Base-by-base conservation (phyloP, 2,797 vertebrate genomes). In the Sandelia bainsii region DNA sequence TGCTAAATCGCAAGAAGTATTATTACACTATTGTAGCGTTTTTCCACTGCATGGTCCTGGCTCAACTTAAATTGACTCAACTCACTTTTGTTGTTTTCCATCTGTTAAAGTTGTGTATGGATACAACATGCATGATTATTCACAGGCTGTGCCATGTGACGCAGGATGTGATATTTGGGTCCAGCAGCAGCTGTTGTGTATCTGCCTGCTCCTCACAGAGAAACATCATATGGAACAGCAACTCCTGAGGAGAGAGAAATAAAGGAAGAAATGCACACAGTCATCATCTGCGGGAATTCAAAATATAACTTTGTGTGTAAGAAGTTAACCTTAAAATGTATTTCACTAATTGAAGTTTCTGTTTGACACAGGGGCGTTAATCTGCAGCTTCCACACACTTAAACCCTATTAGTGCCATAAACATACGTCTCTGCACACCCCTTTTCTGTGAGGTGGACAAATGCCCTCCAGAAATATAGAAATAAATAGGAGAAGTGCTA, bases 141-240 rank as follows among this genome's bases (percentile, higher is more conserved):
- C 56, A 69, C 63, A 49, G 27, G 51, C 27, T 1, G 32, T 59
- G 34, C 37, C 23, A 42, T 23, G 42, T 77, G 72, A 84, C 29
- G 34, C 65, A 83, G 60, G 40, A 13, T 58, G 71, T 62, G 69
- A 65, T 66, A 76, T 75, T 68, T 69, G 58, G 49, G 76, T 76
- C 65, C 77, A 64, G 48, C 67, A 77, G 77, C 69, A 77, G 77
- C 79, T 75, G 82, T 27, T 32, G n/a, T 57, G 40, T 46, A 54
- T 12, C 37, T 1, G 9, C 72, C 64, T 45, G n/a, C 50, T 71
- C 50, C 52, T 27, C 34, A 0, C 48, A 69, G 58, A 68, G 50
- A 77, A 42, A 46, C 37, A 12, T 66, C 58, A 73, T 59, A 70
- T 61, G 39, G 42, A 62, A 20, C 52, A 23, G 27, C 65, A 52